Evolutionary conservation across 1,140 invertebrate species (phyloP).

Genomic region (Heliconius eleuchia): DNA sequence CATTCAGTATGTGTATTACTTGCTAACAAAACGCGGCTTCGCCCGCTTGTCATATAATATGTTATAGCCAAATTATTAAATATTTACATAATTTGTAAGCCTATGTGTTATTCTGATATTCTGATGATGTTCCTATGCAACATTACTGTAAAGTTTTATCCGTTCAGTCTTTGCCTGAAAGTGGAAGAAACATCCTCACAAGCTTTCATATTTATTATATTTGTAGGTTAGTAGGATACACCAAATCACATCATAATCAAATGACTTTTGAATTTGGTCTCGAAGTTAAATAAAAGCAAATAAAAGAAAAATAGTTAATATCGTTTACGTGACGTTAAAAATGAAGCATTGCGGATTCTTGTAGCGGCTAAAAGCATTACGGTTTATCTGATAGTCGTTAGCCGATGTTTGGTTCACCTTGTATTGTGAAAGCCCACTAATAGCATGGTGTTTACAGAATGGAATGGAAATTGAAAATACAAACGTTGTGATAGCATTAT

Average conservation of each 20-base stretch:
- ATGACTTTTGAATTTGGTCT: neutral
- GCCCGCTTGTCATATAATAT: too few relatives aligned
- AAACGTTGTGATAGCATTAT: neutral
- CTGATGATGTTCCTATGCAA: too few relatives aligned
- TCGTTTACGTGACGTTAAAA: slow-evolving; percentile 14
- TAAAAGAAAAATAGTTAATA: neutral
- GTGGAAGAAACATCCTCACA: neutral
- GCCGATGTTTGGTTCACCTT: slow-evolving; percentile 14
- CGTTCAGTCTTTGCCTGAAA: too few relatives aligned
- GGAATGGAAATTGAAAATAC: slow-evolving; percentile 12
- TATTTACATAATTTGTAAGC: neutral
- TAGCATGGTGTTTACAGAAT: neutral
- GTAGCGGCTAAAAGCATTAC: slow-evolving; percentile 23
- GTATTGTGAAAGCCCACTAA: slow-evolving; percentile 8
- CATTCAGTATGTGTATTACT: too few relatives aligned
- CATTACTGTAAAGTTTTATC: too few relatives aligned
- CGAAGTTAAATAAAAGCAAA: neutral
- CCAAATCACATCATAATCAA: neutral
- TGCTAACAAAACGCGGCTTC: neutral
- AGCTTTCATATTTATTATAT: neutral
- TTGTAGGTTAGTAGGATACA: too few relatives aligned
- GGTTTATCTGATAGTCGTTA: slow-evolving; percentile 6
- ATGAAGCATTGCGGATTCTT: slow-evolving; percentile 30
- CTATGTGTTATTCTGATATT: neutral
- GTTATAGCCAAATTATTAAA: too few relatives aligned